Conservation (phyloP, 30 jellyfish, hydroid and myxozoan genomes). For the Turritopsis rubra region DNA sequence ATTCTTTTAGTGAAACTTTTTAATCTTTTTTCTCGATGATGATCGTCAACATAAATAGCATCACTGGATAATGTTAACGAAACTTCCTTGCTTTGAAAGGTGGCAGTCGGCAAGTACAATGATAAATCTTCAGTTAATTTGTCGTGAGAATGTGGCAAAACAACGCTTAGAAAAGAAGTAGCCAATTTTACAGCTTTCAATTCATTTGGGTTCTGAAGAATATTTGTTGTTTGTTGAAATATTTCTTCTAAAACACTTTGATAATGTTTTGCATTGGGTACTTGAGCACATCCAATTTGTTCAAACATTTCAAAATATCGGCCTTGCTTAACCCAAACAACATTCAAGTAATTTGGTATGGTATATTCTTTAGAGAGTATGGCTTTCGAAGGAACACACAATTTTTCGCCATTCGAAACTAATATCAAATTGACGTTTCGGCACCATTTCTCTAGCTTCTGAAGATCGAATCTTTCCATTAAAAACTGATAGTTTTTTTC, state of each 20-base stretch:
- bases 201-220: slow-evolving; percentile 39
- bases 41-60: slow-evolving; percentile 39
- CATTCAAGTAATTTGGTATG: slow-evolving; percentile 42
- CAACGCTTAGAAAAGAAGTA: not conserved
- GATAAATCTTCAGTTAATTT: not conserved
- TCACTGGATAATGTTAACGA: slow-evolving; percentile 26
- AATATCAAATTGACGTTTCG: slow-evolving; percentile 13
- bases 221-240: not conserved
- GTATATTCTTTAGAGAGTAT: slow-evolving; percentile 12
- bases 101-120: slow-evolving; percentile 50
- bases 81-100: slow-evolving; percentile 1
- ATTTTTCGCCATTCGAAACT: not conserved
- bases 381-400: slow-evolving; percentile 34
- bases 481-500: slow-evolving; percentile 22
- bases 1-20: slow-evolving; percentile 28
- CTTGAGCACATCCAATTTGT: slow-evolving; percentile 32
- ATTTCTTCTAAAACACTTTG: slow-evolving; percentile 24
- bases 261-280: slow-evolving; percentile 27
- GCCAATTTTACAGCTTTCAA: slow-evolving; percentile 12
- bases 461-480: no score
- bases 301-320: slow-evolving; percentile 28
- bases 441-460: not conserved
- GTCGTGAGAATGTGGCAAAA: slow-evolving; percentile 9
- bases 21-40: slow-evolving; percentile 34
- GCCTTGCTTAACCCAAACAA: slow-evolving; percentile 26